Evolutionary conservation across 1,140 invertebrate genomes (phyloP).

Genomic region (Nilaparvata lugens): DNA sequence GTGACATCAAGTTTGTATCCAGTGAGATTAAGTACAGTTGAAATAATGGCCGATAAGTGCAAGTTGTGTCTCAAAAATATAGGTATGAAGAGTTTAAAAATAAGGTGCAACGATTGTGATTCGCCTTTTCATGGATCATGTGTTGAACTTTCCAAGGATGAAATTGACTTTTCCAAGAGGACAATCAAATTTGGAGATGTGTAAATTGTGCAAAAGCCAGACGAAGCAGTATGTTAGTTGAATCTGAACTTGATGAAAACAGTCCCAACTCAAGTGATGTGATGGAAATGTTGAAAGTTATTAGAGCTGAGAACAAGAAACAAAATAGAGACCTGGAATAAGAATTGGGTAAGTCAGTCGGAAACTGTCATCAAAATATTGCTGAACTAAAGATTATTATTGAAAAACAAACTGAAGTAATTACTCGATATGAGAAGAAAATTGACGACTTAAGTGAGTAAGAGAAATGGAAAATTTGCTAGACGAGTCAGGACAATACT

Average conservation of each 20-base stretch:
- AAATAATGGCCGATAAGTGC: too few species aligned
- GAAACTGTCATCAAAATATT: not conserved
- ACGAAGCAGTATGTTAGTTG: too few species aligned
- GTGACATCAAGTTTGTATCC: too few species aligned
- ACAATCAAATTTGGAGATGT: too few species aligned
- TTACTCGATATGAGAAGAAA: not conserved
- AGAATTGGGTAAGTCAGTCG: constrained; percentile 12
- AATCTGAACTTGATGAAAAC: not conserved
- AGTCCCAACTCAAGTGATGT: not conserved
- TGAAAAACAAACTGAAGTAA: not conserved
- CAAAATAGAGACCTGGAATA: constrained; percentile 13
- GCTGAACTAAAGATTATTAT: not conserved
- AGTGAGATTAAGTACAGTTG: too few species aligned
- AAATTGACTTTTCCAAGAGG: too few species aligned
- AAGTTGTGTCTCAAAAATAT: too few species aligned
- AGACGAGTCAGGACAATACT: constrained; percentile 3
- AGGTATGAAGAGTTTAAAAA: too few species aligned
- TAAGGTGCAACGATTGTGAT: too few species aligned
- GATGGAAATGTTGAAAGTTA: constrained; percentile 7
- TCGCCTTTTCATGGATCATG: too few species aligned
- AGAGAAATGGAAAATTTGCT: not conserved
- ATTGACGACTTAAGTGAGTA: not conserved
- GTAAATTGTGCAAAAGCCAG: too few species aligned
- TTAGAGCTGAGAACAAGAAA: constrained; percentile 13
- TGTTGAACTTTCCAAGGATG: too few species aligned